Percentiles rank a stretch among this genome's conserved stretches.
Evolutionary conservation across 1,140 invertebrate genomes (phyloP).

Genomic region (Apis dorsata): DNA sequence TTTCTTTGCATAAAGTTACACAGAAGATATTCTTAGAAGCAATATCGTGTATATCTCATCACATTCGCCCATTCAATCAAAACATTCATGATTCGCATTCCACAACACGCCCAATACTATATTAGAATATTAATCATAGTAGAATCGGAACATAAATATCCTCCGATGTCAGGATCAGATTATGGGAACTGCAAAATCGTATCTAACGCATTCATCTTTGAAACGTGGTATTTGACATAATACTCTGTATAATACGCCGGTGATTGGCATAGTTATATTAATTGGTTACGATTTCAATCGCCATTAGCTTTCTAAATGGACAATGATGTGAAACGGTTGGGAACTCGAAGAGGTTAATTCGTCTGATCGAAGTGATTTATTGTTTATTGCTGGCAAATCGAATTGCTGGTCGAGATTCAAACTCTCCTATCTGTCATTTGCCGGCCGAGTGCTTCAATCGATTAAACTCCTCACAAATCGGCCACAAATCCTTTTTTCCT

Average conservation of each 20-base stretch:
- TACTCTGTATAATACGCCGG: not conserved
- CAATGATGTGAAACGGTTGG: not conserved
- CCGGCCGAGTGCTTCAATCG: not conserved
- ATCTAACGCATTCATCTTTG: not conserved
- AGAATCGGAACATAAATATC: not conserved
- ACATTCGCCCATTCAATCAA: too few species aligned
- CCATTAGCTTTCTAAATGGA: conserved; percentile 11
- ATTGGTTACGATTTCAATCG: not conserved
- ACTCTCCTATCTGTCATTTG: conserved; percentile 10
- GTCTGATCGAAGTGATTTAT: conserved; percentile 15
- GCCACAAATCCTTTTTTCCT: conserved; percentile 1
- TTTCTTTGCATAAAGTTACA: not conserved
- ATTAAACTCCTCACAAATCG: not conserved
- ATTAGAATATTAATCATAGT: not conserved
- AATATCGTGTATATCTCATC: not conserved
- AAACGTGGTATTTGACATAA: not conserved
- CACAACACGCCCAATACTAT: not conserved
- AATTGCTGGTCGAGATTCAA: conserved; percentile 3
- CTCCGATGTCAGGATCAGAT: not conserved
- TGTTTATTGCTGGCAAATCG: conserved; percentile 15
- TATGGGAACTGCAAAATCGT: not conserved
- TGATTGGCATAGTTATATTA: not conserved
- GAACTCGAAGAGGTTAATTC: conserved; percentile 20
- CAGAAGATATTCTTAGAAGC: not conserved
- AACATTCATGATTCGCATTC: not conserved